Base-by-base conservation (phyloP, 2,113 vertebrate species). In the Gallinago undulata region DNA sequence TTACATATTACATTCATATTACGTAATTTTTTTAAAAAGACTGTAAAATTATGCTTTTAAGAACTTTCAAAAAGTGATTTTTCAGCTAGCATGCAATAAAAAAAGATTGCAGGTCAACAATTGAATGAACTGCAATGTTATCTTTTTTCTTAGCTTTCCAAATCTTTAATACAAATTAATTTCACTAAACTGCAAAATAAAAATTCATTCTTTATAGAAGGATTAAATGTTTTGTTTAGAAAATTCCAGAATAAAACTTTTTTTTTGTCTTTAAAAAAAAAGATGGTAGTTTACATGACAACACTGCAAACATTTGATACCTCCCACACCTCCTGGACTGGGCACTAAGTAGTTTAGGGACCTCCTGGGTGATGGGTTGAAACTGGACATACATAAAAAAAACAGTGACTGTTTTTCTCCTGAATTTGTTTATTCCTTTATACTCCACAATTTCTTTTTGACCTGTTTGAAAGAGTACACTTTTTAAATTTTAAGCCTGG, bases 271-370 rank as follows among this genome's bases (percentile, higher is more conserved):
- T 57, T 57, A 64, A 31, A 4, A 23, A 48, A 12, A 0, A 62
- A 43, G 33, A 12, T 10, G 67, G 5, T 10, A 47, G 21, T 67
- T 87, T 59, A 28, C 37, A 63, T 53, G 63, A 18, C 22, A 60
- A 55, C 81, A 51, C 6, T 59, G 13, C 5, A 63, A 64, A 30
- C 6, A 18, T 69, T 45, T 31, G 5, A 25, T 50, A 62, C 6
- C 0, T 25, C 5, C 17, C 6, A 4, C 25, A 14, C 2, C 11
- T 63, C 8, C 27, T 0, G 0, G 4, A 30, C 64, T 59, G 31
- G 16, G 4, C 37, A 57, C 5, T 48, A 43, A 35, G 6, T 39
- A 66, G 11, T 35, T 82, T 23, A 47, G 22, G 33, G 11, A 47
- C 60, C 64, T 85, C 56, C 45, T 35, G 33, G 33, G 43, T 16